A percentile compares a stretch with the other conserved stretches of the same genome.
These are phyloP conservation scores for Pyrocephalus nanus DNA, from an alignment of 2,797 vertebrate species.

Conservation along the genomic window DNA sequence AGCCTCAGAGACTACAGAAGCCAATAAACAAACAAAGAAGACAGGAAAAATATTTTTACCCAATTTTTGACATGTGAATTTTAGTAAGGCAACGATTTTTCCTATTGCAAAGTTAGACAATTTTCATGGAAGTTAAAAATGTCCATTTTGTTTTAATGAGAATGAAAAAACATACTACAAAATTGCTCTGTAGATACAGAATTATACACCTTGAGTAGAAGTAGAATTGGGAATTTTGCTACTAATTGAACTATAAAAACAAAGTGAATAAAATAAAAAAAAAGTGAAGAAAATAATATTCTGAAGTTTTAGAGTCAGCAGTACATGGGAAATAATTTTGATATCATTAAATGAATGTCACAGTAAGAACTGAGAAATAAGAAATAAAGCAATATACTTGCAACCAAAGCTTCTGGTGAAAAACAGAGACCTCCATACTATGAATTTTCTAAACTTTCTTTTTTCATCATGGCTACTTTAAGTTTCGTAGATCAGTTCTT, in stretches of 20 bases:
- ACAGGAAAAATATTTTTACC: rapidly evolving
- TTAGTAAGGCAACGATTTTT: neutral
- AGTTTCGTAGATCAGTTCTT: neutral
- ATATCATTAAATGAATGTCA: neutral
- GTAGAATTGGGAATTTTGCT: neutral
- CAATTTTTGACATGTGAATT: neutral
- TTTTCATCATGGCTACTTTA: neutral
- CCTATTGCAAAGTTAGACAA: neutral
- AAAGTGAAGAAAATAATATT: neutral
- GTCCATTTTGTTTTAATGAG: neutral
- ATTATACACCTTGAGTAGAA: neutral
- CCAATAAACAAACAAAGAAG: neutral
- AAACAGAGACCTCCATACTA: neutral
- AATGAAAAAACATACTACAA: neutral
- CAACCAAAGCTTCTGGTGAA: neutral
- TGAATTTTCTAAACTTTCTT: neutral
- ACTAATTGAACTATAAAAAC: neutral
- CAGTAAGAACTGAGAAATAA: neutral
- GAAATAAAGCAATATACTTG: neutral
- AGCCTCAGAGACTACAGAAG: neutral
- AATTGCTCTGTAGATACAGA: rapidly evolving
- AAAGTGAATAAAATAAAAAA: neutral
- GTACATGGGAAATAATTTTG: neutral
- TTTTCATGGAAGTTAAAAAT: neutral
- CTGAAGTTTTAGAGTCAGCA: neutral